A percentile compares a stretch with the other conserved stretches of the same genome.
These are phyloP conservation scores for Sinocyclocheilus grahami DNA, from an alignment of 2,113 vertebrate species.

Conservation along the genomic window DNA sequence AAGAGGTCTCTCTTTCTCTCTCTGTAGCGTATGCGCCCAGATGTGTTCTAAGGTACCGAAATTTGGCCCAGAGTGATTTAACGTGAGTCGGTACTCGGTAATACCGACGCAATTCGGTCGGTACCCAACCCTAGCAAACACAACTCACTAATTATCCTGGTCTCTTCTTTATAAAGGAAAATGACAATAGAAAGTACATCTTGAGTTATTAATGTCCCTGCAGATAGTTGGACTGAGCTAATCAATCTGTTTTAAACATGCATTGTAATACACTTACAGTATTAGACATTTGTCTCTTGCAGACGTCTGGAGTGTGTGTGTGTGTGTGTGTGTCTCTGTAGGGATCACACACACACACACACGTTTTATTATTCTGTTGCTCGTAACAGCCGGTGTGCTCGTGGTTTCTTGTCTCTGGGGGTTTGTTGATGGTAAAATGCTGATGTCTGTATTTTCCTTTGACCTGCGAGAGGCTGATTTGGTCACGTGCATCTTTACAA, in stretches of 20 bases:
- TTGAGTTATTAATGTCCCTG: no score
- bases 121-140: no score
- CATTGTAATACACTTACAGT: not conserved
- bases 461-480: constrained; percentile 27
- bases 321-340: not conserved
- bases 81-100: no score
- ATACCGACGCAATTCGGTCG: no score
- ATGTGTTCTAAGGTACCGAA: no score
- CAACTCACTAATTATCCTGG: no score
- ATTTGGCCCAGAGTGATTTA: no score
- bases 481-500: not conserved
- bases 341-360: not conserved
- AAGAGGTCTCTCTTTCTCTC: no score
- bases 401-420: not conserved
- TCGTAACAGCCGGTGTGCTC: not conserved
- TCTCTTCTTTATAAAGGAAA: no score
- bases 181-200: not conserved
- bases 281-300: no score
- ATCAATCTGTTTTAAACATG: not conserved
- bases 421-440: constrained; percentile 59
- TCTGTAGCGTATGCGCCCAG: no score
- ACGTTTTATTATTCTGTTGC: not conserved
- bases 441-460: constrained; percentile 61
- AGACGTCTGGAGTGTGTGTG: not conserved
- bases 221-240: no score